Conservation (phyloP, 2,797 vertebrate genomes). For the Micrastur ruficollis region DNA sequence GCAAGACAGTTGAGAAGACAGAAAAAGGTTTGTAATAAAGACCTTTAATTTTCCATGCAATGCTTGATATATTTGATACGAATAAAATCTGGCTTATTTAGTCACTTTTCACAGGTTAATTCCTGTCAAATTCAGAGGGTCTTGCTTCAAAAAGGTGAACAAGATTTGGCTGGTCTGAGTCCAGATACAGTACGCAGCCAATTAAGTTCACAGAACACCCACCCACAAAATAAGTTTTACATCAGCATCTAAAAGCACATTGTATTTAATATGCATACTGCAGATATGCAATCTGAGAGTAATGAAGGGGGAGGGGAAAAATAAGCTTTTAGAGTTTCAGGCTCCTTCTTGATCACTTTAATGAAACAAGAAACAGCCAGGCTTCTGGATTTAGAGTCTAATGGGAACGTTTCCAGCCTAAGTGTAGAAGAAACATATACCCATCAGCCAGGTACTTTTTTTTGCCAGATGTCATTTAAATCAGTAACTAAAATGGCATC, state of each 20-base stretch:
- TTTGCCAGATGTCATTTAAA: background rate
- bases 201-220: background rate
- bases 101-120: background rate
- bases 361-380: background rate
- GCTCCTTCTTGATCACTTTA: background rate
- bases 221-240: background rate
- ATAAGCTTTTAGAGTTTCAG: background rate
- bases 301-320: background rate
- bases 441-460: background rate
- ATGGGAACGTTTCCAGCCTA: background rate
- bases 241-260: background rate
- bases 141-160: background rate
- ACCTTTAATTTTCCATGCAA: background rate
- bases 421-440: background rate
- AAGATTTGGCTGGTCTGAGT: background rate
- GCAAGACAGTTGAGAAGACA: background rate
- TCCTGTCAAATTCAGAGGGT: background rate
- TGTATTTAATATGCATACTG: background rate
- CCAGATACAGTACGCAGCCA: background rate
- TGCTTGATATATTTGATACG: background rate
- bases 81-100: background rate
- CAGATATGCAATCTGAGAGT: background rate
- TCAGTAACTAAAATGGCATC: background rate
- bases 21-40: background rate
- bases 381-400: background rate